phyloP scores from a whole-genome alignment of 2,797 vertebrate species.

The Cossypha caffra region DNA sequence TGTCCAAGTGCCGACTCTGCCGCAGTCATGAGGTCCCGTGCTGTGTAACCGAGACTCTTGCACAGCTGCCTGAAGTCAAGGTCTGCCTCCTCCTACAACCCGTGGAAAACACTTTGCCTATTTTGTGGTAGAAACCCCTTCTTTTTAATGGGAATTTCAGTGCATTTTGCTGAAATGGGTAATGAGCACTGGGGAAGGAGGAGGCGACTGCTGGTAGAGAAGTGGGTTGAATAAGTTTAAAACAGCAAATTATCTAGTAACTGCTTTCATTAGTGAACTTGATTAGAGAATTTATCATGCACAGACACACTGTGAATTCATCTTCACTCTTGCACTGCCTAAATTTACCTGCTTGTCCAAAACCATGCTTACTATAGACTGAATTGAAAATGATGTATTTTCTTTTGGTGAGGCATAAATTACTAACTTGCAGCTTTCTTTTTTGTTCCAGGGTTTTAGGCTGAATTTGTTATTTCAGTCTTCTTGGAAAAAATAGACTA shows the following conservation, averaged over 20 bases:
- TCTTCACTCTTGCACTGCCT: background rate
- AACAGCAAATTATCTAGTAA: background rate
- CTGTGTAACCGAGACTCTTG: slow-evolving; percentile 2
- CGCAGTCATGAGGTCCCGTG: background rate
- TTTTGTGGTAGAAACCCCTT: slow-evolving; percentile 61
- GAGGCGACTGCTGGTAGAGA: background rate
- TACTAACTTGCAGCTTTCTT: slow-evolving; percentile 15
- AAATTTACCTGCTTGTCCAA: background rate
- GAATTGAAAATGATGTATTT: background rate
- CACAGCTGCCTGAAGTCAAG: slow-evolving; percentile 48
- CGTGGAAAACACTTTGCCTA: slow-evolving; percentile 67
- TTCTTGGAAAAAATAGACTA: slow-evolving; percentile 62
- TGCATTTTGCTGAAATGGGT: background rate
- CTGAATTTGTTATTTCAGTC: slow-evolving; percentile 64
- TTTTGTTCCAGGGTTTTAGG: slow-evolving; percentile 48
- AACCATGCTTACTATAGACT: background rate
- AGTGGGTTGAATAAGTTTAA: slow-evolving; percentile 9
- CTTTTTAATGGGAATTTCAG: background rate
- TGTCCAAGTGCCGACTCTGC: background rate
- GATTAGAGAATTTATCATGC: background rate
- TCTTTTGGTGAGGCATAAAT: background rate
- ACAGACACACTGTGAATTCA: background rate
- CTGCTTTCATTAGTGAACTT: background rate
- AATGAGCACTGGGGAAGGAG: background rate
- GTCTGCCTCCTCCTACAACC: slow-evolving; percentile 62